phyloP scores from a whole-genome alignment of 2,888 invertebrate genomes.

The Lycia hirtaria region DNA sequence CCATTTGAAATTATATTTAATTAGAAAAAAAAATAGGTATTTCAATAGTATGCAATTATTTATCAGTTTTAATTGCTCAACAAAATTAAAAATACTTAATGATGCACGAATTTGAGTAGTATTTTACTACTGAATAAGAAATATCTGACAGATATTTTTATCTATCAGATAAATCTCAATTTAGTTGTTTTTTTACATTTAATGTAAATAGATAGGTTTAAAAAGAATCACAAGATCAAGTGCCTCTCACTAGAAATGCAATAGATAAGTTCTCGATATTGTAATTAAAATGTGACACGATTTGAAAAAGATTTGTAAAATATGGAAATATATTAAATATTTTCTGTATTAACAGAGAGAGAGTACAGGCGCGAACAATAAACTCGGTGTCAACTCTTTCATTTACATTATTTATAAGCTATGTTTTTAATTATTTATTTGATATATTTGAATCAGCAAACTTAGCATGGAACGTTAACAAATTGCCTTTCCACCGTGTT shows the following conservation, averaged over 20 bases:
- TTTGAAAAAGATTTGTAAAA: too few relatives aligned
- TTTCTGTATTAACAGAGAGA: too few relatives aligned
- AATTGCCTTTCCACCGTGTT: too few relatives aligned
- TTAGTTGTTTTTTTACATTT: background rate
- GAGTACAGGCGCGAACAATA: too few relatives aligned
- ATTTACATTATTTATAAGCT: too few relatives aligned
- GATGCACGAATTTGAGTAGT: constrained; percentile 26
- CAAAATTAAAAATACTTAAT: constrained; percentile 14
- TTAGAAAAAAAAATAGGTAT: background rate
- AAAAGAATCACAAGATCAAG: constrained; percentile 40
- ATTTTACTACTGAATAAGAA: background rate
- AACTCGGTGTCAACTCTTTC: too few relatives aligned
- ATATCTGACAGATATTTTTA: constrained; percentile 1
- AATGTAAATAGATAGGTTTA: constrained; percentile 26
- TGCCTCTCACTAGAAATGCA: constrained; percentile 43
- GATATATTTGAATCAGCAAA: too few relatives aligned
- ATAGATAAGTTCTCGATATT: too few relatives aligned
- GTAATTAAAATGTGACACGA: too few relatives aligned
- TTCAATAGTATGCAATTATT: background rate
- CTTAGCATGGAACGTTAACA: too few relatives aligned
- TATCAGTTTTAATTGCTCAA: background rate
- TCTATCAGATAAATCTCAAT: background rate
- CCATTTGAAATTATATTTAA: background rate
- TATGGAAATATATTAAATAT: too few relatives aligned
- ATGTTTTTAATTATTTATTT: too few relatives aligned